A percentile compares a stretch with the other conserved stretches of the same genome.
Conservation (phyloP, 2,113 vertebrate species). For the Echinops telfairi region DNA sequence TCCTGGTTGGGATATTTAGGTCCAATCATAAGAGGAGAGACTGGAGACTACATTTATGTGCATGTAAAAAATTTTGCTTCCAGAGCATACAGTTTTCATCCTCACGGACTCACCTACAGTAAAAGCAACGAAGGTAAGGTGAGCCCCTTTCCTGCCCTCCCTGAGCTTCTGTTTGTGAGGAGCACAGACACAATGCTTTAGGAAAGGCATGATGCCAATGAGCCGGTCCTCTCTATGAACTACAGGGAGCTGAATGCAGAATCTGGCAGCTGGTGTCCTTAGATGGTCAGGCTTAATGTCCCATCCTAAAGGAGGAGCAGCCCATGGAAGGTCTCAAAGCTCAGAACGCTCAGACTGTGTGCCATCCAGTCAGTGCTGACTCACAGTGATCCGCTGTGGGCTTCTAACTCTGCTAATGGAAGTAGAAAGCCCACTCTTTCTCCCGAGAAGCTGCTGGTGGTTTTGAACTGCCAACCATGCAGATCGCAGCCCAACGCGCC, state of each 20-base stretch:
- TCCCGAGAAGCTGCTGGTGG: too few relatives aligned
- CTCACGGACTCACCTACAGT: slow-evolving; percentile 86
- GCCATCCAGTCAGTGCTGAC: too few relatives aligned
- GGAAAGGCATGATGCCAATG: background rate
- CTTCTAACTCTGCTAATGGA: too few relatives aligned
- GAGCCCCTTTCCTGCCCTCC: background rate
- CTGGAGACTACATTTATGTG: slow-evolving; percentile 87
- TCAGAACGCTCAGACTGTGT: too few relatives aligned
- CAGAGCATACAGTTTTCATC: slow-evolving; percentile 84
- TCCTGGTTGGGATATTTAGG: slow-evolving; percentile 90
- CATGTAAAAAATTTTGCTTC: slow-evolving; percentile 90
- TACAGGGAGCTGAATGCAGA: background rate
- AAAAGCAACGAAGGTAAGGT: slow-evolving; percentile 89
- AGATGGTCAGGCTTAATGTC: background rate
- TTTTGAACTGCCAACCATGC: too few relatives aligned
- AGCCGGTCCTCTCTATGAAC: background rate
- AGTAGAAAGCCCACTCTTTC: too few relatives aligned
- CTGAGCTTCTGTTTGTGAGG: background rate
- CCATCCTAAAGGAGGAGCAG: background rate
- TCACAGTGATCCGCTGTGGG: too few relatives aligned
- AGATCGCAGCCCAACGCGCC: too few relatives aligned
- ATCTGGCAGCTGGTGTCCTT: background rate
- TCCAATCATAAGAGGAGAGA: slow-evolving; percentile 89
- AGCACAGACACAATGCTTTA: background rate
- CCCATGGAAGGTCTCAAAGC: too few relatives aligned